Conservation (phyloP, 2,113 vertebrate species). For the Tringa solitaria region DNA sequence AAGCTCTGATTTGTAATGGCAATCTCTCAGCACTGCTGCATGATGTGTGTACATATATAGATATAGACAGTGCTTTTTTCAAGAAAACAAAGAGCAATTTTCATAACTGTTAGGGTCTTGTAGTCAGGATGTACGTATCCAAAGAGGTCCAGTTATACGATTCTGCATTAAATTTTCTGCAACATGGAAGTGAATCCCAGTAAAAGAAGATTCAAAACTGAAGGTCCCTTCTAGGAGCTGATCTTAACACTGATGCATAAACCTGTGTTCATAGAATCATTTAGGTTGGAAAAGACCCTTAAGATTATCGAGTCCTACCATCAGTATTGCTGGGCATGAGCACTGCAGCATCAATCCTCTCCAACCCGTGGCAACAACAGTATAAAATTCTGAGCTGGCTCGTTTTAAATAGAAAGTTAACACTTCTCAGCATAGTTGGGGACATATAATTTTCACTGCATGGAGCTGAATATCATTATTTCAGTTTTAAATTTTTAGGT, state of each 20-base stretch:
- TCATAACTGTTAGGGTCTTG: background rate
- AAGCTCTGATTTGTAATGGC: background rate
- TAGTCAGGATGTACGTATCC: background rate
- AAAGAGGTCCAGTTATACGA: background rate
- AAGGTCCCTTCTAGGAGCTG: background rate
- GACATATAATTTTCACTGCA: background rate
- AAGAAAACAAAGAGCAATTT: background rate
- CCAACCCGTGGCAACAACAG: background rate
- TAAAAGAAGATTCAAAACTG: background rate
- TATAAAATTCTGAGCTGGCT: background rate
- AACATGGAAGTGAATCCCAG: background rate
- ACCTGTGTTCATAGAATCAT: background rate
- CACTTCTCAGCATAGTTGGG: background rate
- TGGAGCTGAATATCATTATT: background rate
- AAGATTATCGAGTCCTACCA: background rate
- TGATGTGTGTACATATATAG: background rate
- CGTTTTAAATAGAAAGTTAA: background rate
- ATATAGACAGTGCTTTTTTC: background rate
- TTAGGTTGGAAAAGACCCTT: background rate
- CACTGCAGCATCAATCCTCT: background rate
- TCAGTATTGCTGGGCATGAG: background rate
- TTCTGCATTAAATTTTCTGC: background rate
- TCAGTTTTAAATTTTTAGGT: background rate
- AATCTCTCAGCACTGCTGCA: background rate
- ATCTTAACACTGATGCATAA: background rate